Conservation (phyloP, 2,888 invertebrate genomes). For the Teinopalpus imperialis region DNA sequence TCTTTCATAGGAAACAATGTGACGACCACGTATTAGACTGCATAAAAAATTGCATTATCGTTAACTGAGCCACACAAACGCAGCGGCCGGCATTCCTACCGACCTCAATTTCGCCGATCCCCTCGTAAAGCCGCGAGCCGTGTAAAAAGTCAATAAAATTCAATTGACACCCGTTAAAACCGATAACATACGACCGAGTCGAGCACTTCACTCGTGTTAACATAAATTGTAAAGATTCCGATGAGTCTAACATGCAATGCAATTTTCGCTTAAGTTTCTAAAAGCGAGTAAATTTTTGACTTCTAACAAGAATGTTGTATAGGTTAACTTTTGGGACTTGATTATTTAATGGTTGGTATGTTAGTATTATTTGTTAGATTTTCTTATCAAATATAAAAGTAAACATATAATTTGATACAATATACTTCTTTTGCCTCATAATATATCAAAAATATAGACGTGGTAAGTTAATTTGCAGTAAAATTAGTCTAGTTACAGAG, state of each 20-base stretch:
- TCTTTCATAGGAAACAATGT: constrained; percentile 8
- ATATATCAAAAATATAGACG: no score
- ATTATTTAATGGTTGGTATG: no score
- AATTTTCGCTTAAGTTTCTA: no score
- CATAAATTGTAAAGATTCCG: constrained; percentile 34
- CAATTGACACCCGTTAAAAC: constrained; percentile 66
- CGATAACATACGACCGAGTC: constrained; percentile 32
- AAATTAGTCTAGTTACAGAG: no score
- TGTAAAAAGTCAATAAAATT: constrained; percentile 71
- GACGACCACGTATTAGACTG: neutral
- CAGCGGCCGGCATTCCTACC: constrained; percentile 29
- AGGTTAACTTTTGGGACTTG: no score
- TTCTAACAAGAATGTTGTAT: no score
- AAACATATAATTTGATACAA: no score
- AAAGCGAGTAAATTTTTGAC: no score
- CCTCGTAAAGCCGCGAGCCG: constrained; percentile 64
- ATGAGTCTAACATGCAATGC: constrained; percentile 8
- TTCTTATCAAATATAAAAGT: no score
- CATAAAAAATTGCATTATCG: constrained; percentile 26
- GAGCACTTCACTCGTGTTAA: constrained; percentile 32
- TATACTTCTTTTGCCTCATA: no score
- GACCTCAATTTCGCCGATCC: constrained; percentile 56
- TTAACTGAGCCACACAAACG: constrained; percentile 26
- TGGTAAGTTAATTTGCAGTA: no score
- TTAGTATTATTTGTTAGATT: no score